Conservation (phyloP, 2,113 vertebrate genomes). For the Brachirus orientalis region DNA sequence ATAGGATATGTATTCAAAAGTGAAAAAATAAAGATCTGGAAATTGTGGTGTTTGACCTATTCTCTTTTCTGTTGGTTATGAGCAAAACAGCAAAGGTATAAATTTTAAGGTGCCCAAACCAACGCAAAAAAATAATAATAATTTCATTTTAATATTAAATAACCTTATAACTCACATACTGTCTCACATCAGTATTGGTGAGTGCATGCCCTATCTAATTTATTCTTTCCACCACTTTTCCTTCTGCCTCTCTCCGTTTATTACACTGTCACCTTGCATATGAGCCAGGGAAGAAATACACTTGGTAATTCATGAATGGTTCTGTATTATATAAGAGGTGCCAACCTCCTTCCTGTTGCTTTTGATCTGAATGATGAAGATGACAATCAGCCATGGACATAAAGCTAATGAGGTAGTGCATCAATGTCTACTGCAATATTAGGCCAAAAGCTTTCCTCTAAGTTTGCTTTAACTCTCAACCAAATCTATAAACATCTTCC, state of each 20-base stretch:
- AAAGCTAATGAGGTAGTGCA: background rate
- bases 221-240: constrained; percentile 6
- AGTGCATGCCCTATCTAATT: background rate
- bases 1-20: background rate
- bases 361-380: background rate
- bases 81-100: constrained; percentile 16
- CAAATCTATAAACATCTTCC: too few relatives aligned
- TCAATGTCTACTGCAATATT: background rate
- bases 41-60: too few relatives aligned
- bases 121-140: background rate
- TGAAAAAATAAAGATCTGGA: background rate
- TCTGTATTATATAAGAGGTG: background rate
- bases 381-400: background rate
- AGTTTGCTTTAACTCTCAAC: too few relatives aligned
- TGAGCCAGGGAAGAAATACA: background rate
- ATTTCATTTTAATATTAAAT: constrained; percentile 26
- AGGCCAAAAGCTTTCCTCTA: too few relatives aligned
- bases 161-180: background rate
- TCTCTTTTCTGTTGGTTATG: background rate
- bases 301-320: background rate
- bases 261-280: background rate
- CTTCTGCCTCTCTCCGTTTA: background rate
- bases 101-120: background rate
- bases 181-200: constrained; percentile 12
- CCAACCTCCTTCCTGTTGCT: background rate